Evolutionary conservation across 2,797 vertebrate species (phyloP).

Genomic region (Tragelaphus eurycerus): DNA sequence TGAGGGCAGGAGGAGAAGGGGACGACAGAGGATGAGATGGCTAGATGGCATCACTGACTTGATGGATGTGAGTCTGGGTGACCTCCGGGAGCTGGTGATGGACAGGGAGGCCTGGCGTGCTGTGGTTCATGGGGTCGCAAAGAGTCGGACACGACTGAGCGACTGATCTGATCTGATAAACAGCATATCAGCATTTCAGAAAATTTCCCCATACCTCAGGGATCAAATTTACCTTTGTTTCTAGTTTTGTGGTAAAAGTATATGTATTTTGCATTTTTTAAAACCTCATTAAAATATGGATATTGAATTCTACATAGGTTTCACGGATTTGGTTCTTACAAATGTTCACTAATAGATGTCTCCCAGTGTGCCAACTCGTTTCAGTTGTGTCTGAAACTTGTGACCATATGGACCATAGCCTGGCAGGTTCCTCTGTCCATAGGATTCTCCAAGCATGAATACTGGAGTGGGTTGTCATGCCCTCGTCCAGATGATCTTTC

Average conservation of each 20-base stretch:
- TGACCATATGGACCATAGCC: background rate
- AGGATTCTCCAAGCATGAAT: background rate
- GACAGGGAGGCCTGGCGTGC: too few relatives aligned
- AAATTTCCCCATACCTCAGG: background rate
- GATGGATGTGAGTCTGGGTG: too few relatives aligned
- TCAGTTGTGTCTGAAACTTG: background rate
- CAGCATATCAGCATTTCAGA: constrained; percentile 16
- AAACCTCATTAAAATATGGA: constrained; percentile 7
- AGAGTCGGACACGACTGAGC: too few relatives aligned
- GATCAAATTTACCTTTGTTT: constrained; percentile 5
- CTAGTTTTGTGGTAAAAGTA: constrained; percentile 1
- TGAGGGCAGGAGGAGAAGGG: too few relatives aligned
- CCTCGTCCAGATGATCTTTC: background rate
- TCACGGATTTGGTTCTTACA: background rate
- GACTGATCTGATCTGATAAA: background rate
- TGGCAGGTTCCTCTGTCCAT: background rate
- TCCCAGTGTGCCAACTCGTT: background rate
- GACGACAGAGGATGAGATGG: too few relatives aligned
- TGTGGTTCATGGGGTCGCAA: too few relatives aligned
- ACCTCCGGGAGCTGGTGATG: too few relatives aligned
- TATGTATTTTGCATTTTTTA: background rate
- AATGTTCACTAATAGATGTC: background rate
- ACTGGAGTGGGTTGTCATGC: background rate
- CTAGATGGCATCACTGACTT: too few relatives aligned
- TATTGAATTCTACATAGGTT: background rate